phyloP scores from a whole-genome alignment of 2,113 vertebrate species.

The Poicephalus meyeri region DNA sequence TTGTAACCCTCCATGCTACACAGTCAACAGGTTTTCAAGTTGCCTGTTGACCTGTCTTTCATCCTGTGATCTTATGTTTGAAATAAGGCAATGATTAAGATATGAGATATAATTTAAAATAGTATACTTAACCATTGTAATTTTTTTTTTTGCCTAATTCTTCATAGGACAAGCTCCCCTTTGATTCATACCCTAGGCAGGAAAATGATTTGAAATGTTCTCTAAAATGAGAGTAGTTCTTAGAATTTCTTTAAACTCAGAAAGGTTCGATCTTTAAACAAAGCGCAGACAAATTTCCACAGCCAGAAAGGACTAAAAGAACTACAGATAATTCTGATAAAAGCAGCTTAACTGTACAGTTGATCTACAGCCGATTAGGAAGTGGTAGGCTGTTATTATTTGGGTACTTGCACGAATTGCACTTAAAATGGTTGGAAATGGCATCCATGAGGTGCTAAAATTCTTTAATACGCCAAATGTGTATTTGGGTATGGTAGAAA shows the following conservation, averaged over 20 bases:
- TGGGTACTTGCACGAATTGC: background rate
- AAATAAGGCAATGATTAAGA: background rate
- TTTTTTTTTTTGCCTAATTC: background rate
- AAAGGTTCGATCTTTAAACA: background rate
- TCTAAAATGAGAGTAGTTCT: background rate
- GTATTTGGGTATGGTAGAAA: constrained; percentile 10
- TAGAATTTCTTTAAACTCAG: background rate
- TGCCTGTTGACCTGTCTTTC: background rate
- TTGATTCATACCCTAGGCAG: background rate
- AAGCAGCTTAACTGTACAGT: background rate
- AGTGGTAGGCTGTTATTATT: background rate
- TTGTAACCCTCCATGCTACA: background rate
- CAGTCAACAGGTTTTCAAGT: background rate
- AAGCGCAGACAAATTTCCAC: background rate
- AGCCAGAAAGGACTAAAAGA: background rate
- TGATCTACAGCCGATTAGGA: background rate
- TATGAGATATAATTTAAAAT: background rate
- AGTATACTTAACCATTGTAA: background rate
- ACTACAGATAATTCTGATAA: background rate
- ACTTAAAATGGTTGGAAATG: background rate
- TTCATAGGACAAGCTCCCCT: background rate
- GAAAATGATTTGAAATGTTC: background rate
- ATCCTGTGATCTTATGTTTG: fast-evolving
- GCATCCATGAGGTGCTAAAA: constrained; percentile 32
- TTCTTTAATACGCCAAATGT: constrained; percentile 38